These are phyloP conservation scores for Lamellibrachia luymesi DNA, from an alignment of 1,140 invertebrate species.

Conservation along the genomic window DNA sequence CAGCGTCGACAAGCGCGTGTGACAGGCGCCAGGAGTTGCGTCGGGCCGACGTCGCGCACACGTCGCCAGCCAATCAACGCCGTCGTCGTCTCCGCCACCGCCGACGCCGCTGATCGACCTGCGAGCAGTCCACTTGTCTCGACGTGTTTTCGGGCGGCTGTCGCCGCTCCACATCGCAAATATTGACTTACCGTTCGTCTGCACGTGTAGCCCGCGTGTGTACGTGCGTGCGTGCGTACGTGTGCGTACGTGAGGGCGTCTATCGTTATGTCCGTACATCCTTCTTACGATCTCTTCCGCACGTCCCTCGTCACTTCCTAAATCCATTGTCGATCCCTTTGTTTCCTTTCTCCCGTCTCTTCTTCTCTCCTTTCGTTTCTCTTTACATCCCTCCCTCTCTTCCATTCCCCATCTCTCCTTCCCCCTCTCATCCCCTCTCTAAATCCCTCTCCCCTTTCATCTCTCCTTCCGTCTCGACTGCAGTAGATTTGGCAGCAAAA, in stretches of 20 bases:
- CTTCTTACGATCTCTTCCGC: not conserved
- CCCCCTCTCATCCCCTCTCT: not conserved
- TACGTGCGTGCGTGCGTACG: not conserved
- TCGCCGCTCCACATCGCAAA: not conserved
- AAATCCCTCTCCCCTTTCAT: not conserved
- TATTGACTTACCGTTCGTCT: not conserved
- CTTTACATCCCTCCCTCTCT: not conserved
- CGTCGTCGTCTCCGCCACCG: not conserved
- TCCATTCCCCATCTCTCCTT: not conserved
- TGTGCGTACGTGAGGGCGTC: not conserved
- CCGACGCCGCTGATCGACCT: not conserved
- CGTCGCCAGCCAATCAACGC: not conserved
- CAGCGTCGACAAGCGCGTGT: not conserved
- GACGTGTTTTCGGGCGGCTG: not conserved
- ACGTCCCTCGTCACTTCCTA: not conserved
- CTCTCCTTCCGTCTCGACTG: not conserved
- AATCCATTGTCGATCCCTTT: not conserved
- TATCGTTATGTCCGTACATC: not conserved
- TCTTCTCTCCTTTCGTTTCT: not conserved
- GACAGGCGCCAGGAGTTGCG: not conserved
- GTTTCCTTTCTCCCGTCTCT: not conserved
- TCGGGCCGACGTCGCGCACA: not conserved
- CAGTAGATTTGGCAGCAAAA: not conserved
- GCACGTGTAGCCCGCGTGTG: not conserved
- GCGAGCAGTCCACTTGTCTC: not conserved